Evolutionary conservation across 2,797 vertebrate species (phyloP), one percentile per base, ranked within the genome.

Genomic region (Spatula versicolor): DNA sequence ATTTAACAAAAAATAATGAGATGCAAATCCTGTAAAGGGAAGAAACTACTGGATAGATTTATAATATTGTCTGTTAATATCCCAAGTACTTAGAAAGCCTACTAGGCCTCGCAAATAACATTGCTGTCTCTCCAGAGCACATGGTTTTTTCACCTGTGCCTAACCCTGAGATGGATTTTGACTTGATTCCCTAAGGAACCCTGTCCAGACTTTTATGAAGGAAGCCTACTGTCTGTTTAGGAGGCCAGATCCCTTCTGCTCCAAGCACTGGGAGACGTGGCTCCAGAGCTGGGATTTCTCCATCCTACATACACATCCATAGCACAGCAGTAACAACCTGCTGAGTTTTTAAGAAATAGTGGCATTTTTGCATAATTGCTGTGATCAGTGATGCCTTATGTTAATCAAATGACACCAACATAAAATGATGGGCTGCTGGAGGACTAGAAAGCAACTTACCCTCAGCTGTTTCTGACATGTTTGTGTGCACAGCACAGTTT

Each of bases 401-500:
- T 94, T 93, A 74, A 89, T 85, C 68, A 64, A 71, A 82, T 72
- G 72, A 92, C 78, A 88, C 75, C 15, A 76, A 15, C 28, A 45
- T 33, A 85, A 87, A 91, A 75, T 76, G 75, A 83, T 45, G 50
- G 31, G 20, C 75, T 94, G 90, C 75, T 58, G 58, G 83, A 72
- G 30, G 60, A 86, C 41, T 33, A 50, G 82, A 93, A 97, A 93
- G 81, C 75, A 43, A 91, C 94, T 94, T 83, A 78, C 26, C 45
- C 23, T 85, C 41, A 78, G 28, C 79, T 88, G 86, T 89, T 87
- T 55, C 91, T 95, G 92, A 93, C 28, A 43, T 95, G 92, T 95
- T 95, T 96, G 84, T 86, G 58, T 95, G 79, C 85, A 89, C 69
- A 75, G 69, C 41, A 89, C 88, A 91, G 50, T 88, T 91, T 78